Evolutionary conservation across 2,888 invertebrate genomes (phyloP).

Genomic region (Onchidella celtica): DNA sequence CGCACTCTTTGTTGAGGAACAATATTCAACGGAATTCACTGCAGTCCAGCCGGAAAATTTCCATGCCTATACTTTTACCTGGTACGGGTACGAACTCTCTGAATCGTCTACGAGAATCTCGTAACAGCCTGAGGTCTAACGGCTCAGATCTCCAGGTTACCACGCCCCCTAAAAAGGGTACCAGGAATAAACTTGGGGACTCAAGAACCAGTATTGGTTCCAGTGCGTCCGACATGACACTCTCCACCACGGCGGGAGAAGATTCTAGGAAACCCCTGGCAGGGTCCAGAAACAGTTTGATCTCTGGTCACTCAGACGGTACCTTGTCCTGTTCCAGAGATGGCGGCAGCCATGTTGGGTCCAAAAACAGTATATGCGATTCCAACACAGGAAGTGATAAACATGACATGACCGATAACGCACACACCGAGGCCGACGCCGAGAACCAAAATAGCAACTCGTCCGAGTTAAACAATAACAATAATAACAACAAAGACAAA

Average conservation of each 20-base stretch:
- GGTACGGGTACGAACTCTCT: conserved; percentile 54
- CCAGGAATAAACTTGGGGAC: background rate
- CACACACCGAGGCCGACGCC: background rate
- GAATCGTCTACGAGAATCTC: conserved; percentile 51
- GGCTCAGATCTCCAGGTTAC: background rate
- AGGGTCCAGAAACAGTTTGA: background rate
- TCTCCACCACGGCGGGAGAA: background rate
- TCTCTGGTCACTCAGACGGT: conserved; percentile 5
- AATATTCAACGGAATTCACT: conserved; percentile 43
- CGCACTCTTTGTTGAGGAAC: conserved; percentile 38
- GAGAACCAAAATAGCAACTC: background rate
- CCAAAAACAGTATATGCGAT: conserved; percentile 26
- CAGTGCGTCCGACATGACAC: background rate
- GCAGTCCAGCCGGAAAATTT: conserved; percentile 49
- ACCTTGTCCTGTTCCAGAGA: background rate
- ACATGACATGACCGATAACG: background rate
- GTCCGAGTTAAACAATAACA: background rate
- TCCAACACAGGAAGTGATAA: background rate
- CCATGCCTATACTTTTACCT: conserved; percentile 54
- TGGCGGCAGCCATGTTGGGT: conserved; percentile 16
- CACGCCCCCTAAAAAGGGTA: background rate
- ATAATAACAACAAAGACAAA: background rate
- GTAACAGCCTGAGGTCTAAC: conserved; percentile 6
- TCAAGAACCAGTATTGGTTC: conserved; percentile 20
- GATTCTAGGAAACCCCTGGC: background rate